Conservation (phyloP, 2,113 vertebrate species). For the Psilopogon haemacephalus region DNA sequence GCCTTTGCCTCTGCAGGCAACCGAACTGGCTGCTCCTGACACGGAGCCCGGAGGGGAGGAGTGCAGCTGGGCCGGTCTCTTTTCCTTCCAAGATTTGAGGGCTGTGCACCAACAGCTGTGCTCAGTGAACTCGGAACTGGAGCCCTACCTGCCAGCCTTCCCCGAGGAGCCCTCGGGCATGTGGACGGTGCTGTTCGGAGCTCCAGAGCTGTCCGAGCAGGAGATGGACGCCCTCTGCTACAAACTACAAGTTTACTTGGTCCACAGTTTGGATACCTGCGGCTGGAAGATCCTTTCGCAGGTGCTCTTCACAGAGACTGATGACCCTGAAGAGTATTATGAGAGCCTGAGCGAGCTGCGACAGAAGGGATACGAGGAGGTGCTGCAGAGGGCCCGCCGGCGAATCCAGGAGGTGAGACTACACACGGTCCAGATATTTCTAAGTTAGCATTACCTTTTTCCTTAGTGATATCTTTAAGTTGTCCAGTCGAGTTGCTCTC, state of each 20-base stretch:
- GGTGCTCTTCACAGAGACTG: conserved; percentile 90
- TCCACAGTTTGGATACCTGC: conserved; percentile 93
- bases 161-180: conserved; percentile 91
- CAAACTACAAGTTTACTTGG: conserved; percentile 91
- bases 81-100: conserved; percentile 92
- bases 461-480: neutral
- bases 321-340: conserved; percentile 95
- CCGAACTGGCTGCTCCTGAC: neutral
- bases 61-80: conserved; percentile 95
- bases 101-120: conserved; percentile 91
- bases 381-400: conserved; percentile 84
- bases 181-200: conserved; percentile 92
- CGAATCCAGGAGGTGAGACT: conserved; percentile 88
- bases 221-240: conserved; percentile 87
- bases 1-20: conserved; percentile 45
- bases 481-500: neutral
- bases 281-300: conserved; percentile 97
- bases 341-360: conserved; percentile 94
- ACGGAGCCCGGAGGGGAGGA: conserved; percentile 76
- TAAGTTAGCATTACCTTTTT: neutral
- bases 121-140: conserved; percentile 92
- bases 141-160: conserved; percentile 87
- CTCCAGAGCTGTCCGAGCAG: conserved; percentile 74
- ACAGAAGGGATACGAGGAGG: conserved; percentile 94
- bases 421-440: rapidly evolving